Conservation (phyloP, 2,797 vertebrate species). For the Halcyon chelicuti region DNA sequence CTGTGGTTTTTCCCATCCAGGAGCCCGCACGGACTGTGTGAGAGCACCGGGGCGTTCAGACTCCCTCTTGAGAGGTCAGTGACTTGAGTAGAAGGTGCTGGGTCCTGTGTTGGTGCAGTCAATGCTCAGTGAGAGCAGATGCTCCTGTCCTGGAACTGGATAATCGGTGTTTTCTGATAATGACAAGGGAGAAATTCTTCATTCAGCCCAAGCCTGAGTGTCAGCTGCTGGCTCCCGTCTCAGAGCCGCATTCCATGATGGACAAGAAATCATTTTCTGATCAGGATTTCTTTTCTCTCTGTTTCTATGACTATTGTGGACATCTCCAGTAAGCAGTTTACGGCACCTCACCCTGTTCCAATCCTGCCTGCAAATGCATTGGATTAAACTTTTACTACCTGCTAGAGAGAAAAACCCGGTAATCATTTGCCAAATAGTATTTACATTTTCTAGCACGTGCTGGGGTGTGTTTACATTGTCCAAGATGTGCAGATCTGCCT, state of each 20-base stretch:
- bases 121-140: neutral
- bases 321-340: constrained; percentile 3
- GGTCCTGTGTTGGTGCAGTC: rapidly evolving
- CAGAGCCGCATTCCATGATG: neutral
- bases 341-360: constrained; percentile 11
- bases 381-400: constrained; percentile 22
- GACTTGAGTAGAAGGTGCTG: neutral
- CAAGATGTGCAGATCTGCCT: neutral
- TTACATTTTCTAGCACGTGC: neutral
- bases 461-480: neutral
- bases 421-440: neutral
- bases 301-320: neutral
- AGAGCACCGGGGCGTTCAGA: rapidly evolving
- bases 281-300: neutral
- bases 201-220: neutral
- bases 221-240: neutral
- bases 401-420: neutral
- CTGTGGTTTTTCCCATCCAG: neutral
- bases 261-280: neutral
- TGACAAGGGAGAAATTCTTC: neutral
- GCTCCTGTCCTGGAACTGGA: neutral
- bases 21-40: rapidly evolving
- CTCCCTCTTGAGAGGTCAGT: neutral
- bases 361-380: neutral
- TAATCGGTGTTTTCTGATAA: neutral